Percentiles rank a stretch among this genome's conserved stretches.
These are phyloP conservation scores for Coleophora flavipennella DNA, from an alignment of 2,888 invertebrate species.

Conservation along the genomic window DNA sequence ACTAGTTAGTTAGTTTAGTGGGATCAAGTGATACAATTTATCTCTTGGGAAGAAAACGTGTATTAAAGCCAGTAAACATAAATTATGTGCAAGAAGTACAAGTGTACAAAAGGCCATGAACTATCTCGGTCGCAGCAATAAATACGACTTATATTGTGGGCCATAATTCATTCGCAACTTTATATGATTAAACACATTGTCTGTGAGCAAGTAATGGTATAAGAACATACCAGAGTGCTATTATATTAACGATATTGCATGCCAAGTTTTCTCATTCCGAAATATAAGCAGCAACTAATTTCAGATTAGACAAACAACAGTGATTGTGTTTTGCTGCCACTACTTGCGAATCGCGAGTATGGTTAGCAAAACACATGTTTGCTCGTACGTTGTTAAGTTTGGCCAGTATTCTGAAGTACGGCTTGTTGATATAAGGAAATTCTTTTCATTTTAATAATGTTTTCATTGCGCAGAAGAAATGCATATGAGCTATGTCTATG, in stretches of 20 bases:
- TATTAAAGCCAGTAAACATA: too few relatives aligned
- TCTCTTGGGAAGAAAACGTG: too few relatives aligned
- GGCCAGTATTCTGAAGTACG: too few relatives aligned
- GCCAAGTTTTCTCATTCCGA: slow-evolving; percentile 24
- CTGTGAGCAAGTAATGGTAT: neutral
- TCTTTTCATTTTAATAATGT: too few relatives aligned
- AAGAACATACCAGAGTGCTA: neutral
- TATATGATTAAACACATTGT: neutral
- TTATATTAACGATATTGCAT: slow-evolving; percentile 18
- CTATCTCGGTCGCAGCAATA: too few relatives aligned
- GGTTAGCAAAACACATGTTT: neutral
- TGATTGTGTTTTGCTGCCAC: slow-evolving; percentile 27
- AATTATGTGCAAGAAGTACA: too few relatives aligned
- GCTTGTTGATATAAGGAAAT: too few relatives aligned
- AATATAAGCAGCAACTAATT: slow-evolving; percentile 28
- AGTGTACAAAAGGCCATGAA: too few relatives aligned
- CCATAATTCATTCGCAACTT: neutral
- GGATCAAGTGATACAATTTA: too few relatives aligned
- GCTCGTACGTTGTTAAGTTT: neutral
- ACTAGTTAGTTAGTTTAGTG: too few relatives aligned
- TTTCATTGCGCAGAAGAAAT: too few relatives aligned
- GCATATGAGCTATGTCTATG: too few relatives aligned
- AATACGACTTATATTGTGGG: neutral
- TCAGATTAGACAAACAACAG: slow-evolving; percentile 40
- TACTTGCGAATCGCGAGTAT: neutral